Evolutionary conservation across 2,113 vertebrate species (phyloP).

Genomic region (Neofelis nebulosa): DNA sequence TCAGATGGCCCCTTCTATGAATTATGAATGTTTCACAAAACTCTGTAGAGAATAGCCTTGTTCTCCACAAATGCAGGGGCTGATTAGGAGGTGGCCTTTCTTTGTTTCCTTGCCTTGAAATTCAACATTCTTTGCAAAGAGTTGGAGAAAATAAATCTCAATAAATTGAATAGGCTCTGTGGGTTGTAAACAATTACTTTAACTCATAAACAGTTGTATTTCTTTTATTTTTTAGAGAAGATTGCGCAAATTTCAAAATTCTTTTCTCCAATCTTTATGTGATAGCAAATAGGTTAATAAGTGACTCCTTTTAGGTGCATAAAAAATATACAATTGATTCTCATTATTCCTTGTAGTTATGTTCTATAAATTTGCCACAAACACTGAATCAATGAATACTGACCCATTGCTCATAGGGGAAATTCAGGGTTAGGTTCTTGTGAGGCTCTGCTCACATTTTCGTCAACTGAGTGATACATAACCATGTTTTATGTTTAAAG

Average conservation of each 20-base stretch:
- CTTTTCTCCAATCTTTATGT: slow-evolving; percentile 14
- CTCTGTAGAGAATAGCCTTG: slow-evolving; percentile 20
- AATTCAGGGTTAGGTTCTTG: not conserved
- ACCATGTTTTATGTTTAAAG: not conserved
- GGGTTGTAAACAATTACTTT: slow-evolving; percentile 1
- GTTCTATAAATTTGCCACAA: slow-evolving; percentile 31
- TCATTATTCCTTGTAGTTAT: slow-evolving; percentile 30
- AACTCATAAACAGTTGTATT: not conserved
- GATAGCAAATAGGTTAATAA: slow-evolving; percentile 5
- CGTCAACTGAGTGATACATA: not conserved
- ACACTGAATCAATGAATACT: not conserved
- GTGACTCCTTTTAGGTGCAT: not conserved
- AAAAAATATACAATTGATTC: not conserved
- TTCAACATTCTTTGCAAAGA: not conserved
- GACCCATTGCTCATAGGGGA: not conserved
- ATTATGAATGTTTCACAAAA: slow-evolving; percentile 74
- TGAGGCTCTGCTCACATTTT: not conserved
- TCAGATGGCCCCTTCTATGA: slow-evolving; percentile 69
- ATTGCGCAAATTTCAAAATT: not conserved
- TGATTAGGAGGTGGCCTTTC: not conserved
- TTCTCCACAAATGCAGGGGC: slow-evolving; percentile 35
- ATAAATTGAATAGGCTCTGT: not conserved
- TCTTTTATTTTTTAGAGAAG: slow-evolving; percentile 16
- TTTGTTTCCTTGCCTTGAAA: slow-evolving; percentile 35
- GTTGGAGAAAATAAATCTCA: slow-evolving; percentile 31